These are phyloP conservation scores for Sterrhoptilus dennistouni DNA, from an alignment of 2,113 vertebrate species.

Conservation along the genomic window DNA sequence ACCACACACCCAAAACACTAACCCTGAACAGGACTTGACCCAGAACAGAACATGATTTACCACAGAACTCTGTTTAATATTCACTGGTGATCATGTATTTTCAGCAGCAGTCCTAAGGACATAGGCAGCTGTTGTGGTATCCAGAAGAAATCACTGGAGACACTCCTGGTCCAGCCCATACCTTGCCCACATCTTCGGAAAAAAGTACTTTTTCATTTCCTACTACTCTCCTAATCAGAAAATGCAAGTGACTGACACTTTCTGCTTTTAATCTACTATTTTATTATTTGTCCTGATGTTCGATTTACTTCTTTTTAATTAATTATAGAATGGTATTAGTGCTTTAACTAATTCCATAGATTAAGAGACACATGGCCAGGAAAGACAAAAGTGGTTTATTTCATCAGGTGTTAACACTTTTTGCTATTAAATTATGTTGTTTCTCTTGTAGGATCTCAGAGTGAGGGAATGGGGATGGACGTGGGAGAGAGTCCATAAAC, in stretches of 20 bases:
- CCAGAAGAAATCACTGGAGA: not conserved
- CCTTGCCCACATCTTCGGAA: not conserved
- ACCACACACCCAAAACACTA: not conserved
- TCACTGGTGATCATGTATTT: not conserved
- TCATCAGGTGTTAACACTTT: not conserved
- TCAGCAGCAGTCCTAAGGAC: not conserved
- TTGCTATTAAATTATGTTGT: not conserved
- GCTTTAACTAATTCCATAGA: not conserved
- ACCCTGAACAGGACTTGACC: not conserved
- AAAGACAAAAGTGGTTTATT: not conserved
- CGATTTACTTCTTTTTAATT: not conserved
- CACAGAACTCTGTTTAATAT: not conserved
- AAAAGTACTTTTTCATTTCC: not conserved
- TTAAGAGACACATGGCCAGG: not conserved
- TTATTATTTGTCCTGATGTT: not conserved
- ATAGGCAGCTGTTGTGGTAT: not conserved
- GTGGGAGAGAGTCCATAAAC: not conserved
- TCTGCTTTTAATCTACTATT: not conserved
- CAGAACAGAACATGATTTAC: accelerated
- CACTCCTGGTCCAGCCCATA: not conserved
- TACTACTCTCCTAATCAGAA: not conserved
- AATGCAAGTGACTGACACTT: not conserved
- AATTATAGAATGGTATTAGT: not conserved
- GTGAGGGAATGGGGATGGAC: not conserved
- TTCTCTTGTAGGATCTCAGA: not conserved